Conservation (phyloP, 2,113 vertebrate species). For the Lophius piscatorius region DNA sequence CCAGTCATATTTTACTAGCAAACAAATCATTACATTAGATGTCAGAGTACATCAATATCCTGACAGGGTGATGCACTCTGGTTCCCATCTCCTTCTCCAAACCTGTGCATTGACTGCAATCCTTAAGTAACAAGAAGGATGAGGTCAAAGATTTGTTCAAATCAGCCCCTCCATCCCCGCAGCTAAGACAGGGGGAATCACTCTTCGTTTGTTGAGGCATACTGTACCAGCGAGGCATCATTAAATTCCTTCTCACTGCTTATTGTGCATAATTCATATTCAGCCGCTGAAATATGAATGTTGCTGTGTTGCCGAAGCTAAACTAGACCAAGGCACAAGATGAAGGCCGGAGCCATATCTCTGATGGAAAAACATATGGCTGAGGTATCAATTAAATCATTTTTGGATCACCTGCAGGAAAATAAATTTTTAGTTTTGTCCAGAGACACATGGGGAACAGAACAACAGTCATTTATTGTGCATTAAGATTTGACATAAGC, state of each 20-base stretch:
- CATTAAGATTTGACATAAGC: constrained; percentile 9
- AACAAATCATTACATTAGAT: constrained; percentile 80
- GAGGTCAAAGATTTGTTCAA: constrained; percentile 80
- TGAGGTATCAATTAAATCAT: constrained; percentile 56
- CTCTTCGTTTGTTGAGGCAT: constrained; percentile 83
- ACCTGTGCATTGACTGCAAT: constrained; percentile 71
- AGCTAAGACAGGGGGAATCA: constrained; percentile 71
- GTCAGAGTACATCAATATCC: constrained; percentile 81
- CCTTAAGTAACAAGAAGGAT: constrained; percentile 71
- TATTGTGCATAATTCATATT: constrained; percentile 94
- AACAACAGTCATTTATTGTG: constrained; percentile 25
- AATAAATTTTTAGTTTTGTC: constrained; percentile 63
- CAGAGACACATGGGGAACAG: constrained; percentile 28
- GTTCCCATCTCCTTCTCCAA: constrained; percentile 56
- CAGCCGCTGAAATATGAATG: constrained; percentile 91
- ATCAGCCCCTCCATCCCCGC: constrained; percentile 70
- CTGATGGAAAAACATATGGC: constrained; percentile 55
- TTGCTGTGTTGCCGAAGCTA: constrained; percentile 78
- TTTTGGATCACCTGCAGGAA: constrained; percentile 52
- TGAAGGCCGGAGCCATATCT: constrained; percentile 50
- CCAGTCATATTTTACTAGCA: constrained; percentile 76
- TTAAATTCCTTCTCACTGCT: constrained; percentile 89
- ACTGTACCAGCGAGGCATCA: constrained; percentile 84
- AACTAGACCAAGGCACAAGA: constrained; percentile 59
- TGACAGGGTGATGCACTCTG: constrained; percentile 74